Evolutionary conservation across 2,797 vertebrate species (phyloP).

Genomic region (Falco naumanni): DNA sequence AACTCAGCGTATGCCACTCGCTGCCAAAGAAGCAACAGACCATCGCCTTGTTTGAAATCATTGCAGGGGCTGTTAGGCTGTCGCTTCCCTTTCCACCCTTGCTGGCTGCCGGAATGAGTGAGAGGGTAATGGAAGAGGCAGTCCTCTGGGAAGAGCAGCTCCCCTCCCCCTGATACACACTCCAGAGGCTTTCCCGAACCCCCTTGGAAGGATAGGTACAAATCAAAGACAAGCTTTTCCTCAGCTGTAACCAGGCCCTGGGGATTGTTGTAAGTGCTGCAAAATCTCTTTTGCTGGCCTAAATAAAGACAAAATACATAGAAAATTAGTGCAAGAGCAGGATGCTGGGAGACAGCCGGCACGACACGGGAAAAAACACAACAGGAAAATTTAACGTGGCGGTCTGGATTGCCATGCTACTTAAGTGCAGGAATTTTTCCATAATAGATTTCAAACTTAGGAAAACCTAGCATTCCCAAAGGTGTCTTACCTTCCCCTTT

Average conservation of each 20-base stretch:
- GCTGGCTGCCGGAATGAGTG: background rate
- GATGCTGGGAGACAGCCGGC: background rate
- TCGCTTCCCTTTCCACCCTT: background rate
- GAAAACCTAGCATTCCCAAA: background rate
- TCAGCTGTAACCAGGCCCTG: background rate
- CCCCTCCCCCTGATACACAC: background rate
- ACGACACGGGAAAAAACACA: background rate
- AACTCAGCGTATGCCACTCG: background rate
- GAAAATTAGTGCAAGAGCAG: background rate
- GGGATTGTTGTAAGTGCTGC: background rate
- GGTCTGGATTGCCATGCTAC: accelerated
- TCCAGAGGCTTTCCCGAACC: background rate
- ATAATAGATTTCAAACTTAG: background rate
- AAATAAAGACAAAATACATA: background rate
- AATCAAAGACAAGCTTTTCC: background rate
- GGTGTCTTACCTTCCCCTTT: background rate
- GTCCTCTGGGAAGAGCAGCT: background rate
- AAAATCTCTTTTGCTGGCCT: background rate
- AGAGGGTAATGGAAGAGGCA: background rate
- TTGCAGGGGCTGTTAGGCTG: background rate
- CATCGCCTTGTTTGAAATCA: background rate
- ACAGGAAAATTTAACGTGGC: background rate
- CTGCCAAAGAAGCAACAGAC: background rate
- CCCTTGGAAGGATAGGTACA: background rate
- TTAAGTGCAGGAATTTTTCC: background rate